Evolutionary conservation across 2,113 vertebrate species (phyloP).

Genomic region (Neodon shergylaensis): DNA sequence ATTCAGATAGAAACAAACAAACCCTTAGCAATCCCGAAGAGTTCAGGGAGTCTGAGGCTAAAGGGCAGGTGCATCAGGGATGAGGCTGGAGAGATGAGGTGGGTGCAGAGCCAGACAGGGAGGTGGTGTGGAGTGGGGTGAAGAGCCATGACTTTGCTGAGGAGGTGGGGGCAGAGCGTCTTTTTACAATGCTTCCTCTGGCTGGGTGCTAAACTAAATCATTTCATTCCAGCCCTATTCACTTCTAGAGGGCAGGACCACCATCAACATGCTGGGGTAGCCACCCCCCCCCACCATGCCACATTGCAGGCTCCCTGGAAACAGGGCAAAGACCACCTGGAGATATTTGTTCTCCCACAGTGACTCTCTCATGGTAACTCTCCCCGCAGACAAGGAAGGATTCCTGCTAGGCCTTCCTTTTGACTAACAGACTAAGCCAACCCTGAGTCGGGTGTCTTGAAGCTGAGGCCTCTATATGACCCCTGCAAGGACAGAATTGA

Average conservation of each 20-base stretch:
- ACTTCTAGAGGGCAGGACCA: background rate
- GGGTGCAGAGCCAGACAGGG: background rate
- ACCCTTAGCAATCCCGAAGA: background rate
- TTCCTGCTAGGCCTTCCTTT: background rate
- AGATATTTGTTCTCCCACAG: background rate
- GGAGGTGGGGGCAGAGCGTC: background rate
- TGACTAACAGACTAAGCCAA: background rate
- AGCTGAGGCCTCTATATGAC: background rate
- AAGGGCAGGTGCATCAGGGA: background rate
- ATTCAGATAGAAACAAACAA: background rate
- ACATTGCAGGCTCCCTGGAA: background rate
- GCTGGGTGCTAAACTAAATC: background rate
- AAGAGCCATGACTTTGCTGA: background rate
- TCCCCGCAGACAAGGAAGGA: background rate
- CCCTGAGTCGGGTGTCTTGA: background rate
- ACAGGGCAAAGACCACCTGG: background rate
- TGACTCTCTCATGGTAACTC: background rate
- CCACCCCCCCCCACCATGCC: too few relatives aligned
- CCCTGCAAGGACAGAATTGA: background rate
- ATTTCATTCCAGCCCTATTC: constrained; percentile 12
- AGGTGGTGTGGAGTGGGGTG: background rate
- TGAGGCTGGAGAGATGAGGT: background rate
- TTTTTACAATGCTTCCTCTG: constrained; percentile 6
- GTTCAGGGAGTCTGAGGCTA: background rate
- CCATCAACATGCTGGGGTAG: background rate